These are phyloP conservation scores for Meandrina meandrites DNA, from an alignment of 92 coral and sea anemone species.

Conservation along the genomic window DNA sequence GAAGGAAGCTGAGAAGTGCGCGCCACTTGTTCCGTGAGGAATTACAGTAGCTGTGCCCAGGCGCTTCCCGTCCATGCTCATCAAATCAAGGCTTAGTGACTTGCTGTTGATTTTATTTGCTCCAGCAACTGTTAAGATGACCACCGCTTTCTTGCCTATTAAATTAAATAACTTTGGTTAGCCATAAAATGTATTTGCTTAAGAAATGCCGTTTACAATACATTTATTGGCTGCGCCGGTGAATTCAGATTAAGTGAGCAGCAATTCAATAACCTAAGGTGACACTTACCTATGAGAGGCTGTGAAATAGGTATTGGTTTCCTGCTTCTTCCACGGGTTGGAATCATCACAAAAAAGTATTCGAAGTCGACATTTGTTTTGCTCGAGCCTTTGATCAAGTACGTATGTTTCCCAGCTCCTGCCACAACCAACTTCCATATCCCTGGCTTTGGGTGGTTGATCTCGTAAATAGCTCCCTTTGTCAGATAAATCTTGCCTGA, in stretches of 20 bases:
- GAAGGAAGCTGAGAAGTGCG: slow-evolving; percentile 72
- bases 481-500: slow-evolving; percentile 36
- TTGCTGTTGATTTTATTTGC: slow-evolving; percentile 47
- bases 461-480: slow-evolving; percentile 63
- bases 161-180: background rate
- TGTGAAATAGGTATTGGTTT: slow-evolving; percentile 65
- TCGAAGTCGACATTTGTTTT: slow-evolving; percentile 83
- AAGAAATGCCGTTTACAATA: too few relatives aligned
- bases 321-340: slow-evolving; percentile 43
- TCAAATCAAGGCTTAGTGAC: slow-evolving; percentile 61
- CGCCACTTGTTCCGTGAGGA: slow-evolving; percentile 62
- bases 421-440: slow-evolving; percentile 67
- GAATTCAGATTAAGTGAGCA: too few relatives aligned
- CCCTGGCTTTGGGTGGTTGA: slow-evolving; percentile 67
- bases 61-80: slow-evolving; percentile 37
- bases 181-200: background rate
- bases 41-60: slow-evolving; percentile 43
- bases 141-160: slow-evolving; percentile 59
- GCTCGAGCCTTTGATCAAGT: slow-evolving; percentile 74
- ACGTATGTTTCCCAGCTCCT: slow-evolving; percentile 70
- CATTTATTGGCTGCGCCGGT: too few relatives aligned
- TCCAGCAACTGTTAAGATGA: slow-evolving; percentile 79
- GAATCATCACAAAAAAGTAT: slow-evolving; percentile 72
- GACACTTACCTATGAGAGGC: slow-evolving; percentile 69
- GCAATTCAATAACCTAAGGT: too few relatives aligned